These are phyloP conservation scores for Mormyrus lacerda DNA, from an alignment of 2,113 vertebrate genomes.

Conservation along the genomic window DNA sequence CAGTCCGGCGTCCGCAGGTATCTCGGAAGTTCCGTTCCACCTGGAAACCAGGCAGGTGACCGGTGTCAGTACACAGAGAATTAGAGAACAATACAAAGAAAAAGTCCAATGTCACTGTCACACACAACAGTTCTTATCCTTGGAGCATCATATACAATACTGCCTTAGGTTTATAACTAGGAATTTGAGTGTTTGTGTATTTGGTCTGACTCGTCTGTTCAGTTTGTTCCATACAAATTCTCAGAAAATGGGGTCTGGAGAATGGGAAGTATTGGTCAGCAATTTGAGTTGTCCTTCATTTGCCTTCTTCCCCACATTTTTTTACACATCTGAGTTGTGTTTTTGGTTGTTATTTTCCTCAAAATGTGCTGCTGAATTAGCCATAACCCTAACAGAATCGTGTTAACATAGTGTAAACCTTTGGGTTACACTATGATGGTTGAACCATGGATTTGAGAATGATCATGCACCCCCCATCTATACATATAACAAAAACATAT, in stretches of 20 bases:
- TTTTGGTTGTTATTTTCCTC: not conserved
- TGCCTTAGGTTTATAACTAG: not conserved
- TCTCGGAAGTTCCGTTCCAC: not conserved
- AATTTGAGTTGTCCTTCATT: not conserved
- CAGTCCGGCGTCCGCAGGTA: not conserved
- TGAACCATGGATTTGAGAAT: not conserved
- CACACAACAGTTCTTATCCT: not conserved
- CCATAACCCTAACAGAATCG: not conserved
- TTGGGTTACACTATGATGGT: not conserved
- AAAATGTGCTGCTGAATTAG: not conserved
- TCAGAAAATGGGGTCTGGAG: not conserved
- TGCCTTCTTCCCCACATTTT: not conserved
- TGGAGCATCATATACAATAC: not conserved
- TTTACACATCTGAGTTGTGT: not conserved
- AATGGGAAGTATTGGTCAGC: not conserved
- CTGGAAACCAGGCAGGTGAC: not conserved
- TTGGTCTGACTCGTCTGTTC: not conserved
- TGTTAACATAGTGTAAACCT: no score
- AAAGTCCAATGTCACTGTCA: not conserved
- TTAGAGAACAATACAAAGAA: not conserved
- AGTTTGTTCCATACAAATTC: not conserved
- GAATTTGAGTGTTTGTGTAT: not conserved
- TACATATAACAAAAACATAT: not conserved
- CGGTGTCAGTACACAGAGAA: not conserved
- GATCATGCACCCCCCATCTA: not conserved